Evolutionary conservation across 1,140 invertebrate species (phyloP).

Genomic region (Lanistes nyassanus): DNA sequence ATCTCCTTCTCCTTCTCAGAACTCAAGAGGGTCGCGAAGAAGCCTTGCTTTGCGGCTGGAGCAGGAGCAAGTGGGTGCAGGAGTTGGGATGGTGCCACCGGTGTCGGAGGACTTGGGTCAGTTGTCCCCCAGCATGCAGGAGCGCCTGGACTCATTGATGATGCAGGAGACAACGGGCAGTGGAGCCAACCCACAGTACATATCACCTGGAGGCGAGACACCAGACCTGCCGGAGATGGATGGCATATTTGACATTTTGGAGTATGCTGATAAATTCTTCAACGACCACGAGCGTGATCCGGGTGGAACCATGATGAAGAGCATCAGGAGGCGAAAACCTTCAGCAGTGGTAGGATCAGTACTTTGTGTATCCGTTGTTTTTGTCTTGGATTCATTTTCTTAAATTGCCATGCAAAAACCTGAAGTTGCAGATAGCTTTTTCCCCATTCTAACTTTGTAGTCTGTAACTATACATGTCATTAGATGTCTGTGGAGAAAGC

Average conservation of each 20-base stretch:
- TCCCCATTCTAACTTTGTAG: neutral
- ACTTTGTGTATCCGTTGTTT: neutral
- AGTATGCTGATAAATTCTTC: slow-evolving; percentile 94
- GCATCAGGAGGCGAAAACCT: slow-evolving; percentile 72
- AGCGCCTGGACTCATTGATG: slow-evolving; percentile 26
- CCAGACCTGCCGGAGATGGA: slow-evolving; percentile 34
- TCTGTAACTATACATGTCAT: neutral
- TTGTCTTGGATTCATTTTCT: neutral
- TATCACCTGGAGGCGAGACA: slow-evolving; percentile 26
- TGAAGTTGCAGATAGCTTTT: neutral
- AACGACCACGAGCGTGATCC: slow-evolving; percentile 87
- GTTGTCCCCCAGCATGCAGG: slow-evolving; percentile 33
- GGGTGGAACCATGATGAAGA: slow-evolving; percentile 86
- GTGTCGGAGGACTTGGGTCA: slow-evolving; percentile 27
- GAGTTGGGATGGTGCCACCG: neutral
- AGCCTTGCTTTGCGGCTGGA: slow-evolving; percentile 32
- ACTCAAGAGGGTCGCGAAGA: slow-evolving; percentile 27
- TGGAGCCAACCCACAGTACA: slow-evolving; percentile 15
- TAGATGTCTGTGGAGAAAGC: too few species aligned
- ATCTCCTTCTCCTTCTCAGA: slow-evolving; percentile 27
- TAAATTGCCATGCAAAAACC: neutral
- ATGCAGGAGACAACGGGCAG: slow-evolving; percentile 26
- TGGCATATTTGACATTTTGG: slow-evolving; percentile 82
- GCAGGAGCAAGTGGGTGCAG: neutral
- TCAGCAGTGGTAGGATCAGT: slow-evolving; percentile 43